Base-by-base conservation (phyloP, 2,797 vertebrate genomes). In the Sebastes kiyomatsui region DNA sequence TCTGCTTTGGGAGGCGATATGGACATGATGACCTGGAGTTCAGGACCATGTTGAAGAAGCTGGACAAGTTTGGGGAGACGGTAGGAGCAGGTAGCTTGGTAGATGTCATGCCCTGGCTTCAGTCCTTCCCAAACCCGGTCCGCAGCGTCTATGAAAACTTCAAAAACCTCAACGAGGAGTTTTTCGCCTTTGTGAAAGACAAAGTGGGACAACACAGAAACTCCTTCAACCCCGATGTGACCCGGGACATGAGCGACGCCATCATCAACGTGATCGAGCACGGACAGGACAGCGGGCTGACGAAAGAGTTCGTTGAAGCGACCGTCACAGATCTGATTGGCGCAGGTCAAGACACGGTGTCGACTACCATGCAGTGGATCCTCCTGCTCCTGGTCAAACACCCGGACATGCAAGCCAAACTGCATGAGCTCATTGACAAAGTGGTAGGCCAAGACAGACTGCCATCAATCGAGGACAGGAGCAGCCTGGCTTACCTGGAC, bases 1-100 rank as follows among this genome's bases (percentile, higher is more conserved):
- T 97, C n/a, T 99, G 98, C 94, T 99, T 99, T 85, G 98, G 98
- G 30, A 96, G 94, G 83, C 95, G 98, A 78, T 99, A 99, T 61
- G 92, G 92, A 74, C 97, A 98, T 54, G 95, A 96, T 1, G 97
- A 99, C 87, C 72, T 93, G 16, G 98, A 99, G 95, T 99, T 99
- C 94, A 95, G 93, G 86, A 92, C 91, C 76, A 86, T 99, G 65
- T 89, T 99, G 55, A 95, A 94, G 60, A 95, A 94, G 68, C 89
- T 97, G 83, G 87, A 97, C 62, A 95, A 96, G 89, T 99, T 99
- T 91, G 97, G 97, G 62, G 95, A 96, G 91, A 97, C 98, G 0
- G 96, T 99, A 38, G 97, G 97, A 0, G 97, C 97, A 9, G 98
- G 98, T 46, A 99, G 98, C 88, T 88, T 99, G 70, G 96, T 99